Percentiles rank a stretch among this genome's conserved stretches.
Conservation (phyloP, 2,888 invertebrate genomes). For the Trachelus troglodyta region DNA sequence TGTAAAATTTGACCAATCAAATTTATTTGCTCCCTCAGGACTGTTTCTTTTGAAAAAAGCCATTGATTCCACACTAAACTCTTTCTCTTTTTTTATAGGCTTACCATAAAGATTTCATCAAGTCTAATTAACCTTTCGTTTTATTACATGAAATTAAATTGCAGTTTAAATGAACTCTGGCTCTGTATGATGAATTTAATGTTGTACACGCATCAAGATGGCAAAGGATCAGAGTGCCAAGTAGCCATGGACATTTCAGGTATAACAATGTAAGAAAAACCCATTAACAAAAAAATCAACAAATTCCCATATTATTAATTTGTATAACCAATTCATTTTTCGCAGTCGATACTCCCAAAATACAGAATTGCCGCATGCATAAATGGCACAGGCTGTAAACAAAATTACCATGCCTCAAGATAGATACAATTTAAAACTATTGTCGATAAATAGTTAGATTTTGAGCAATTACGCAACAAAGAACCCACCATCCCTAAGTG, state of each 20-base stretch:
- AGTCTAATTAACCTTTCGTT: neutral
- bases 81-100: neutral
- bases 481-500: neutral
- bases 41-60: too few relatives aligned
- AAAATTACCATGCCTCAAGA: neutral
- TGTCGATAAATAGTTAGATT: neutral
- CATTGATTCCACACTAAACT: neutral
- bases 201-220: neutral
- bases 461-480: neutral
- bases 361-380: neutral
- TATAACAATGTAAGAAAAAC: neutral
- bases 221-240: neutral
- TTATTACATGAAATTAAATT: neutral
- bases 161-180: neutral
- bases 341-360: neutral
- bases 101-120: neutral
- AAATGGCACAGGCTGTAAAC: neutral
- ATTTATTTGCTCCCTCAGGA: too few relatives aligned
- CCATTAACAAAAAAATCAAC: neutral
- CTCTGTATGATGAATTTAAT: neutral
- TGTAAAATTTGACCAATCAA: too few relatives aligned
- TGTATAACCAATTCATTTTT: neutral
- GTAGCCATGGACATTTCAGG: neutral
- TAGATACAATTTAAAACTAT: neutral
- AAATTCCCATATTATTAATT: neutral